Conservation (phyloP, 2,888 invertebrate genomes). For the Cynaeus angustus region DNA sequence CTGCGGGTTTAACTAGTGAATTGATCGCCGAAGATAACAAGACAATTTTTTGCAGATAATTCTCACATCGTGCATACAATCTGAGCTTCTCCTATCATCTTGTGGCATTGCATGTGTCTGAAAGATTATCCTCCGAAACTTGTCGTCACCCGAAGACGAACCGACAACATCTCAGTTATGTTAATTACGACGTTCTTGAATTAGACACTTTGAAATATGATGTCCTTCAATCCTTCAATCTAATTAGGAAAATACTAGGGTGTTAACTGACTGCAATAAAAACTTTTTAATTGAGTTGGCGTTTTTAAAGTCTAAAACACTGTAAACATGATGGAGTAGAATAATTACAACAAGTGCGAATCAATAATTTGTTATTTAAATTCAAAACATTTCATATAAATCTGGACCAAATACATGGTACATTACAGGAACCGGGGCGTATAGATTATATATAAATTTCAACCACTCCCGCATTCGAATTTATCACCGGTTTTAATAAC, state of each 20-base stretch:
- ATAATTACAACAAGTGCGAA: conserved; percentile 12
- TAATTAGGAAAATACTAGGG: conserved; percentile 65
- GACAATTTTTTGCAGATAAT: too few species aligned
- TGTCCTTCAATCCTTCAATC: conserved; percentile 65
- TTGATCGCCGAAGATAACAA: too few species aligned
- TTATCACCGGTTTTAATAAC: conserved; percentile 39
- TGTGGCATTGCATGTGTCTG: conserved; percentile 18
- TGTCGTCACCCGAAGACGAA: conserved; percentile 26
- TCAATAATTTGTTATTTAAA: neutral
- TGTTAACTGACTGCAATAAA: conserved; percentile 65
- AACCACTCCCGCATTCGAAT: conserved; percentile 20
- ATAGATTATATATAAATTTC: conserved; percentile 32
- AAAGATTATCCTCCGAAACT: conserved; percentile 36
- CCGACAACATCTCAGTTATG: conserved; percentile 56
- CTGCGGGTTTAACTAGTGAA: too few species aligned
- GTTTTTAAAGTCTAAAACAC: conserved; percentile 11
- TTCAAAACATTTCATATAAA: conserved; percentile 27
- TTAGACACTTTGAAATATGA: conserved; percentile 68
- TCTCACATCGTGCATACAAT: too few species aligned
- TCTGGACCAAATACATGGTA: conserved; percentile 15
- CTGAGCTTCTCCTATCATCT: neutral
- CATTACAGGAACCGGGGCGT: conserved; percentile 7
- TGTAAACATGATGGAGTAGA: conserved; percentile 1
- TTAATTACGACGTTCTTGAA: conserved; percentile 64
- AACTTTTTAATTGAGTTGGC: conserved; percentile 55